A percentile compares a stretch with the other conserved stretches of the same genome.
Evolutionary conservation across 1,140 invertebrate genomes (phyloP).

Genomic region (Ganaspis sp.): DNA sequence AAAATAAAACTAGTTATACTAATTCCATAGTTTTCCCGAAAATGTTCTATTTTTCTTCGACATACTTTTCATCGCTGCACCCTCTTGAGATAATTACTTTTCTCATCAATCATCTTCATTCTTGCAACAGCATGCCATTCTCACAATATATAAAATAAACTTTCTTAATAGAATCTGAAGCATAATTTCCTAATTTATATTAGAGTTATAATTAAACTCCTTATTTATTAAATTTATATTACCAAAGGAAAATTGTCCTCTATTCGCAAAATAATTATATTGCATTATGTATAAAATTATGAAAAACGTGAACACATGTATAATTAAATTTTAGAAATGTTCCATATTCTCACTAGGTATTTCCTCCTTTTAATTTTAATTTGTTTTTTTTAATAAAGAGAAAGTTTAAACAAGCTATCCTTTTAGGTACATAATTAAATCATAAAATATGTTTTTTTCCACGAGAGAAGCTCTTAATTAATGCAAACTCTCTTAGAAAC

Average conservation of each 20-base stretch:
- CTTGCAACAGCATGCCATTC: background rate
- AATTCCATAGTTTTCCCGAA: too few species aligned
- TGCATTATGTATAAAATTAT: background rate
- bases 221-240: background rate
- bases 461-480: too few species aligned
- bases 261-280: background rate
- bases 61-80: background rate
- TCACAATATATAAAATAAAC: background rate
- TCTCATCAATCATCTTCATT: slow-evolving; percentile 21
- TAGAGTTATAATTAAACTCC: background rate
- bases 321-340: background rate
- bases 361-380: too few species aligned
- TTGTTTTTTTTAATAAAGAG: too few species aligned
- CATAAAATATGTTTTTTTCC: too few species aligned
- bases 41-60: background rate
- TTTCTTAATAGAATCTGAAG: background rate
- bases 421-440: too few species aligned
- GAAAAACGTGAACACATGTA: background rate
- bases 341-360: too few species aligned
- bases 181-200: background rate
- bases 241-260: background rate
- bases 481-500: too few species aligned
- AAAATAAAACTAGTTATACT: too few species aligned
- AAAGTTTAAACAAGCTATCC: too few species aligned
- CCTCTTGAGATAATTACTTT: background rate